Evolutionary conservation across 2,797 vertebrate genomes (phyloP), one percentile per base, ranked within the genome.

Genomic region (Smutsia gigantea): DNA sequence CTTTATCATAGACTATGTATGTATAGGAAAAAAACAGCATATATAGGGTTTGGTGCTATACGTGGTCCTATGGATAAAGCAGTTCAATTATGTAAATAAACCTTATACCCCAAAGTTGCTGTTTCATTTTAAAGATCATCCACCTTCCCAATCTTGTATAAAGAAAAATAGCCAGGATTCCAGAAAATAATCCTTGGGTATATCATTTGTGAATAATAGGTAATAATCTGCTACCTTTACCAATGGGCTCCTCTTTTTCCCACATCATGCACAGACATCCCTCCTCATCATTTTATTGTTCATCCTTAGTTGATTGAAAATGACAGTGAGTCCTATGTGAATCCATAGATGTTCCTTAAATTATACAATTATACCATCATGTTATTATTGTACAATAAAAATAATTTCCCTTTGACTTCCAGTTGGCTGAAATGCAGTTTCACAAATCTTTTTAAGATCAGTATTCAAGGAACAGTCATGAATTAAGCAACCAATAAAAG

Each of bases 361-460:
- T 49, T 81, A 85, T 59, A 84, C 88, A 92, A 59, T 88, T 17
- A 46, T 5, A 53, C 34, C 27, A 78, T 87, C 63, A 59, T 93
- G 63, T 57, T 81, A 81, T 85, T 78, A 87, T 94, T 94, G n/a
- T 68, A 37, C 69, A 94, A 87, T 86, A 95, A 81, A 77, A 90
- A 82, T 88, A 64, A 53, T 78, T 95, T 97, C 31, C 27, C 11
- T 95, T 94, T 29, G 49, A 57, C 21, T 93, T 93, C 69, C 96
- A 93, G 69, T 85, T 93, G 87, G 14, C 31, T 87, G 6, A 94
- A 90, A 77, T 85, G 2, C 15, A 64, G 11, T 59, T 93, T 92
- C 69, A 57, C 17, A 85, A 87, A 90, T 23, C 19, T 7, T 71
- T 88, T 88, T 71, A 75, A 88, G n/a, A 90, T 93, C n/a, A 87